Base-by-base conservation (phyloP, 64 coral and sea anemone species). In the Montipora efflorescens region DNA sequence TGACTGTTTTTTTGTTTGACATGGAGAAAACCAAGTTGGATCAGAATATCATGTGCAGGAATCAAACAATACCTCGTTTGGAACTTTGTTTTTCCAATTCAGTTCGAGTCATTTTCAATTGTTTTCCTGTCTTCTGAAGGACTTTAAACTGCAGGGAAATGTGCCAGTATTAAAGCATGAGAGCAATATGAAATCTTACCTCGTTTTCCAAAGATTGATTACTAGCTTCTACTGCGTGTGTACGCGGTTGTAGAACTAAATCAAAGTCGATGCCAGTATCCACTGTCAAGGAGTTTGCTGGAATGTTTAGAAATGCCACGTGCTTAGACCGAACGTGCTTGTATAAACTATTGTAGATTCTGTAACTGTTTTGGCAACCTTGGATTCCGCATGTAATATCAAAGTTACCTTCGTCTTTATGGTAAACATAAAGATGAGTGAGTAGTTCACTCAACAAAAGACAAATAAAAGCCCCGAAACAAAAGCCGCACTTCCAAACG, bases 281-380 rank as follows among this genome's bases (percentile, higher is more conserved):
- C 12, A 16, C 76, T 78, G 76, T 78, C 19, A 78, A 49, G 3
- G 16, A 45, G 76, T 78, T 78, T 19, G 76, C 76, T 78, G 46
- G 13, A 2, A n/a, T 48, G 76, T 8, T 15, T 2, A 78, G 15
- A 48, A 78, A 78, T 9, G 76, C 76, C 45, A 16, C 46, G 16
- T 78, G 76, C 44, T 78, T 78, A 12, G 45, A 50, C 76, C 76
- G 76, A 48, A 78, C 12, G 46, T 78, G 76, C 46, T 78, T 78
- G 76, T 78, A 78, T 4, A 78, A 8, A 48, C 76, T 78, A 14
- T 78, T 78, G 76, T 78, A 78, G 19, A 78, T 3, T 13, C 44
- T 48, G 76, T 78, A 78, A 7, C 8, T 50, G 16, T n/a, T 78
- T 78, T 78, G 45, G 46, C 76, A 78, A 78, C 76, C 46, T 8